Percentiles rank a stretch among this genome's conserved stretches.
phyloP scores from a whole-genome alignment of 2,797 vertebrate species.

The Gymnothorax reevesii region DNA sequence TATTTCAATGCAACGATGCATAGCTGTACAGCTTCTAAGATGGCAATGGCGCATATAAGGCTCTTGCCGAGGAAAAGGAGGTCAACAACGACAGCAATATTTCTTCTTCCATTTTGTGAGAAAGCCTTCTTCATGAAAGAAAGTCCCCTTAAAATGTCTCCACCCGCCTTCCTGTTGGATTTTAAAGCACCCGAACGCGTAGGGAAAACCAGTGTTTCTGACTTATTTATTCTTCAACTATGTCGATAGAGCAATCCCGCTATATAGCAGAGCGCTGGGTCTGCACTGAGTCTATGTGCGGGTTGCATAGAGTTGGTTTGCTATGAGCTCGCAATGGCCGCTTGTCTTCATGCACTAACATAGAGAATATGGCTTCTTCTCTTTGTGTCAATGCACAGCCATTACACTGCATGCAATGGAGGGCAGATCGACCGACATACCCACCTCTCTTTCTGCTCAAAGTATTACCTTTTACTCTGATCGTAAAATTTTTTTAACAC shows the following conservation, averaged over 20 bases:
- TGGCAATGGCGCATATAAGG: slow-evolving; percentile 77
- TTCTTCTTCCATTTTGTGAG: slow-evolving; percentile 90
- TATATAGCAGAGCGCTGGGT: slow-evolving; percentile 78
- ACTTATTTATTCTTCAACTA: slow-evolving; percentile 68
- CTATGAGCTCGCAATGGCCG: slow-evolving; percentile 84
- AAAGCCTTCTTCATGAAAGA: slow-evolving; percentile 86
- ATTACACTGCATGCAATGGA: slow-evolving; percentile 77
- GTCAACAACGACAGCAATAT: slow-evolving; percentile 79
- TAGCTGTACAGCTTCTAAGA: slow-evolving; percentile 56
- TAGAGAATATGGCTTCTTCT: slow-evolving; percentile 94
- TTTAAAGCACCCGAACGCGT: slow-evolving; percentile 68
- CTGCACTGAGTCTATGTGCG: slow-evolving; percentile 73
- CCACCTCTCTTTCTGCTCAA: slow-evolving; percentile 60
- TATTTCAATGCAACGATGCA: slow-evolving; percentile 53
- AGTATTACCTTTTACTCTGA: slow-evolving; percentile 50
- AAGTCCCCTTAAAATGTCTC: slow-evolving; percentile 83
- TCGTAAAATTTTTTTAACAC: slow-evolving; percentile 55
- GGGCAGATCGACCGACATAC: slow-evolving; percentile 74
- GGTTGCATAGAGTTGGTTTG: slow-evolving; percentile 72
- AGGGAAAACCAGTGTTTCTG: slow-evolving; percentile 61
- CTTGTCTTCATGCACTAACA: slow-evolving; percentile 85
- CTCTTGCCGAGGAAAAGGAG: slow-evolving; percentile 78
- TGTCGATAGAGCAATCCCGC: slow-evolving; percentile 74
- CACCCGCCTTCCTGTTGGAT: slow-evolving; percentile 72
- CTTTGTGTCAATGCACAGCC: slow-evolving; percentile 87